phyloP scores from a whole-genome alignment of 2,888 invertebrate species.

The Aphodius sticticus region DNA sequence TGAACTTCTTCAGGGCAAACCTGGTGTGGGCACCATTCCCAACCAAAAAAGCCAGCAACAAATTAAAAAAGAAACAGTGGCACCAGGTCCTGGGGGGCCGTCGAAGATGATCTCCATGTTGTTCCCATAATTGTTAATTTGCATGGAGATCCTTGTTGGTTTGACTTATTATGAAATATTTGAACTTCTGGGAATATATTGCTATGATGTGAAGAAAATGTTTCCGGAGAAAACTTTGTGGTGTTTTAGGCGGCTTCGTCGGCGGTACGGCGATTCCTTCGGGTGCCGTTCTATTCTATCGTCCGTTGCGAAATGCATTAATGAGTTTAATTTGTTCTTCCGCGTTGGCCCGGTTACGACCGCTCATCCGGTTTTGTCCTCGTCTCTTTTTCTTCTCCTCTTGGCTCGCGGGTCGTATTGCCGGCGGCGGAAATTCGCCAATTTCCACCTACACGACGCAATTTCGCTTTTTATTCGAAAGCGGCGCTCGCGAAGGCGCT shows the following conservation, averaged over 20 bases:
- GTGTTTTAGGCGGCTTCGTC: background rate
- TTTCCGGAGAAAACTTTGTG: too few species aligned
- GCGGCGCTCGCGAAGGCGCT: background rate
- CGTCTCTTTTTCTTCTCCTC: conserved; percentile 1
- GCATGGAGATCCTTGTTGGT: too few species aligned
- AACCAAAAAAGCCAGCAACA: too few species aligned
- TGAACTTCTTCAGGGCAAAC: too few species aligned
- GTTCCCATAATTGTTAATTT: too few species aligned
- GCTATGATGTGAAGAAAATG: too few species aligned
- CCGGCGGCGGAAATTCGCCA: conserved; percentile 18
- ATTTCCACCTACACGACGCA: conserved; percentile 22
- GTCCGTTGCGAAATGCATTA: conserved; percentile 33
- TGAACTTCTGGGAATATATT: too few species aligned
- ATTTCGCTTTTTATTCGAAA: conserved; percentile 9
- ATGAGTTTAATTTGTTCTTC: conserved; percentile 37
- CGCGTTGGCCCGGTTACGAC: conserved; percentile 46
- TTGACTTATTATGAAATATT: too few species aligned
- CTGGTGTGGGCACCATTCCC: too few species aligned
- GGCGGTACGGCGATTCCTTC: conserved; percentile 25
- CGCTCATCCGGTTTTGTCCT: conserved; percentile 35
- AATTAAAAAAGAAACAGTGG: too few species aligned
- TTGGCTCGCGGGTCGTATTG: background rate
- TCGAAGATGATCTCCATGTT: too few species aligned
- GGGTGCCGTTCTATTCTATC: conserved; percentile 32
- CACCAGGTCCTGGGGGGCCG: too few species aligned